Conservation (phyloP, 2,888 invertebrate genomes). For the Oligia latruncula region DNA sequence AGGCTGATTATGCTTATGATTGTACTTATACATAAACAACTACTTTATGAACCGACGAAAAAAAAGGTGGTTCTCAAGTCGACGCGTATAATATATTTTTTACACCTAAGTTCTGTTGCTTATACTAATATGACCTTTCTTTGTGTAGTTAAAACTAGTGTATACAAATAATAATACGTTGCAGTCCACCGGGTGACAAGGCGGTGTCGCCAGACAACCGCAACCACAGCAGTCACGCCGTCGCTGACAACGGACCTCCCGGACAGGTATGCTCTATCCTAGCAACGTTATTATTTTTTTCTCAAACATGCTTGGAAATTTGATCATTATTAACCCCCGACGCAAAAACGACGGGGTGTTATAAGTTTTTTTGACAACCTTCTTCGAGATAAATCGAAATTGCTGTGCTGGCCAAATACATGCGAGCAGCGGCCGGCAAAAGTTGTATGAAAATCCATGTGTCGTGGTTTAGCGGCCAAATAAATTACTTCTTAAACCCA, state of each 20-base stretch:
- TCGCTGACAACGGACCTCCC: constrained; percentile 60
- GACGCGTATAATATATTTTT: neutral
- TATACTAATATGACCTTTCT: neutral
- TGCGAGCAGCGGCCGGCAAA: no score
- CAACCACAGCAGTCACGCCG: constrained; percentile 49
- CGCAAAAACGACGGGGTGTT: no score
- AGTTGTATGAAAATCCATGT: no score
- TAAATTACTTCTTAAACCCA: no score
- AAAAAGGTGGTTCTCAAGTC: no score
- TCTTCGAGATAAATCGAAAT: no score
- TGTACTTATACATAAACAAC: neutral
- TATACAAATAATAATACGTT: constrained; percentile 33
- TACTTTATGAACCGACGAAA: neutral
- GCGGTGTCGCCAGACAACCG: constrained; percentile 69
- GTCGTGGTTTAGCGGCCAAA: no score
- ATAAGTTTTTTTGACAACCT: no score
- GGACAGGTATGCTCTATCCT: constrained; percentile 60
- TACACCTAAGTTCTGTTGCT: neutral
- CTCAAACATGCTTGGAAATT: no score
- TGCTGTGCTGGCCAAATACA: no score
- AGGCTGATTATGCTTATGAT: neutral
- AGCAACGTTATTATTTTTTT: neutral
- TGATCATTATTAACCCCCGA: no score
- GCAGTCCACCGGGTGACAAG: constrained; percentile 81
- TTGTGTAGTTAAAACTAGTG: neutral